Conservation (phyloP, 2,113 vertebrate genomes). For the Malurus cyaneus region DNA sequence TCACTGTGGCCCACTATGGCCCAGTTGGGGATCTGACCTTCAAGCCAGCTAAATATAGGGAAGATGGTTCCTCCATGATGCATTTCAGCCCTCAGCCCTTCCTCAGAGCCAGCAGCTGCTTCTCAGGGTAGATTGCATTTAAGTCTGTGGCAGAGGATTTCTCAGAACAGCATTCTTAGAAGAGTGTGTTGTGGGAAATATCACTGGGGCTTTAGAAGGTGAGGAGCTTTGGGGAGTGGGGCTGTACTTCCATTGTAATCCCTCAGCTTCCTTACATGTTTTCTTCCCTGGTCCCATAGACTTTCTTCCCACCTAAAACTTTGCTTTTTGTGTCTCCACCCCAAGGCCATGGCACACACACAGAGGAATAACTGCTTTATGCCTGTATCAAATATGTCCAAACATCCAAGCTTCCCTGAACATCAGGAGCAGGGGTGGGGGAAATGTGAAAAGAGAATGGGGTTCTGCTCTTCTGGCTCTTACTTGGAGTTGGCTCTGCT, state of each 20-base stretch:
- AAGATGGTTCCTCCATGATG: not conserved
- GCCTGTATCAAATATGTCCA: not conserved
- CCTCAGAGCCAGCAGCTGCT: not conserved
- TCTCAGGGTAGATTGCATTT: not conserved
- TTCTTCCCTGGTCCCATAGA: not conserved
- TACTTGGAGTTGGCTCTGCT: not conserved
- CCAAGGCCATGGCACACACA: not conserved
- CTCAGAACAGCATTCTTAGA: not conserved
- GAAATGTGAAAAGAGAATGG: not conserved
- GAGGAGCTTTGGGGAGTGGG: not conserved
- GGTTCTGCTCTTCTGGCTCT: not conserved
- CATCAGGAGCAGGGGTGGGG: not conserved
- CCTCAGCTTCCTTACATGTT: fast-evolving
- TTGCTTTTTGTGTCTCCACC: not conserved
- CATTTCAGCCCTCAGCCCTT: not conserved
- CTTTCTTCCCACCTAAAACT: not conserved
- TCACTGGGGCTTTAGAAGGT: not conserved
- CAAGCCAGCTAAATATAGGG: not conserved
- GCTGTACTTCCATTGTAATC: not conserved
- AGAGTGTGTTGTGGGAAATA: not conserved
- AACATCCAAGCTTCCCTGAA: not conserved
- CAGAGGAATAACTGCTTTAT: not conserved
- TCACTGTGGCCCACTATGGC: not conserved
- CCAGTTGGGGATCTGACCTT: not conserved
- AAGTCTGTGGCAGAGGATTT: not conserved